Evolutionary conservation across 1,140 invertebrate genomes (phyloP).

Genomic region (Drosophila micromelanica): DNA sequence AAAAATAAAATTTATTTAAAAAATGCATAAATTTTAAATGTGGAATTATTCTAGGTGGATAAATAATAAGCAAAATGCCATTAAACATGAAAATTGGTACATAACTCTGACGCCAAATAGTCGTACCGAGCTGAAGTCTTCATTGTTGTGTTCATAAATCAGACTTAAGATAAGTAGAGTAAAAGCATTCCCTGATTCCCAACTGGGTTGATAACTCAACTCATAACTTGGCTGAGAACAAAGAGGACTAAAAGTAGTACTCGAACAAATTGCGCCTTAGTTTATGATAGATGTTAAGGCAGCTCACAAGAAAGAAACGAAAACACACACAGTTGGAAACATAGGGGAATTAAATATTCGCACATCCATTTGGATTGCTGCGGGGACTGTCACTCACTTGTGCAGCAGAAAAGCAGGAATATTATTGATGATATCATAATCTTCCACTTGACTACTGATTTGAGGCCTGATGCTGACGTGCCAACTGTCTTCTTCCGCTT

Average conservation of each 20-base stretch:
- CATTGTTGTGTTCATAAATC: constrained; percentile 23
- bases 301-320: neutral
- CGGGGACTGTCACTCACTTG: constrained; percentile 70
- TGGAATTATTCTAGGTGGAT: no score
- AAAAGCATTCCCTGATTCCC: constrained; percentile 27
- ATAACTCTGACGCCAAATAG: constrained; percentile 3
- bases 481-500: constrained; percentile 53
- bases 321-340: neutral
- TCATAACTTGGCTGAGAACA: constrained; percentile 28
- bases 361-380: constrained; percentile 16
- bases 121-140: neutral
- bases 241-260: constrained; percentile 9
- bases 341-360: constrained; percentile 25
- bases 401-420: constrained; percentile 75
- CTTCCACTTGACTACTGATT: constrained; percentile 84
- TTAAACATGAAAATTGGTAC: no score
- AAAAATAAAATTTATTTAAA: no score
- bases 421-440: constrained; percentile 84
- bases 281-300: constrained; percentile 34
- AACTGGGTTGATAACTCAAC: constrained; percentile 8
- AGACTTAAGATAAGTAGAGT: constrained; percentile 13
- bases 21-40: no score
- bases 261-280: constrained; percentile 7
- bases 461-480: constrained; percentile 61
- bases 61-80: no score